These are phyloP conservation scores for Gorsachius goisagi DNA, from an alignment of 2,113 vertebrate genomes.

Conservation along the genomic window DNA sequence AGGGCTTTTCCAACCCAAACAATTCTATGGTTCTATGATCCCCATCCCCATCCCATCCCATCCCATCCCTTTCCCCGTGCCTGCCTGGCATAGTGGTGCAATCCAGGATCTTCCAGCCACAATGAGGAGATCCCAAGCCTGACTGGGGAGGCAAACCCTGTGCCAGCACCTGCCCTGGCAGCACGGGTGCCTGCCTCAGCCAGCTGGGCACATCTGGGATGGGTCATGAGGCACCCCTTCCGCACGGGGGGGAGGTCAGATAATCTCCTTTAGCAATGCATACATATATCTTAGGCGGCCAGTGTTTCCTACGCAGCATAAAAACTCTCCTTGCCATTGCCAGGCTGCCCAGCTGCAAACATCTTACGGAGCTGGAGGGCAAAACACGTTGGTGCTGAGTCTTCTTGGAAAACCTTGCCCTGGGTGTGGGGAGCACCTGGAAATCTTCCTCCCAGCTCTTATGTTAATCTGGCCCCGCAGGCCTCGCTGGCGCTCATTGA, in stretches of 20 bases:
- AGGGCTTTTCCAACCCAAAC: too few relatives aligned
- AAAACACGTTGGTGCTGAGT: background rate
- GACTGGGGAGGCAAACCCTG: background rate
- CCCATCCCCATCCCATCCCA: background rate
- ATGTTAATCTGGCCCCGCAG: background rate
- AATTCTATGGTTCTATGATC: background rate
- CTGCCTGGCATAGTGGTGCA: background rate
- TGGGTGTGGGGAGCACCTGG: conserved; percentile 36
- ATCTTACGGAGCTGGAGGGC: background rate
- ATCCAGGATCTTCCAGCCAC: background rate
- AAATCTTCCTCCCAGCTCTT: conserved; percentile 7
- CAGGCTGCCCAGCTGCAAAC: background rate
- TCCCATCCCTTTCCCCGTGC: too few relatives aligned
- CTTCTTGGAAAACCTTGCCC: conserved; percentile 18
- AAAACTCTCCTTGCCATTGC: background rate
- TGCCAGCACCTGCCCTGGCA: background rate
- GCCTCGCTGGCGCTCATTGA: background rate
- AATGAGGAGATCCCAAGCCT: background rate
- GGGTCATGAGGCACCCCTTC: rapidly evolving
- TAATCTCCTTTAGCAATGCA: background rate
- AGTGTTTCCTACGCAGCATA: conserved; percentile 3
- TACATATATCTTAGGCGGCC: background rate
- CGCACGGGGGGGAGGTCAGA: background rate
- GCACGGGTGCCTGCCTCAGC: background rate
- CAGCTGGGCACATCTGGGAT: background rate